A percentile compares a stretch with the other conserved stretches of the same genome.
Evolutionary conservation across 1,140 invertebrate genomes (phyloP).

Genomic region (Leptinotarsa undecemlineata): DNA sequence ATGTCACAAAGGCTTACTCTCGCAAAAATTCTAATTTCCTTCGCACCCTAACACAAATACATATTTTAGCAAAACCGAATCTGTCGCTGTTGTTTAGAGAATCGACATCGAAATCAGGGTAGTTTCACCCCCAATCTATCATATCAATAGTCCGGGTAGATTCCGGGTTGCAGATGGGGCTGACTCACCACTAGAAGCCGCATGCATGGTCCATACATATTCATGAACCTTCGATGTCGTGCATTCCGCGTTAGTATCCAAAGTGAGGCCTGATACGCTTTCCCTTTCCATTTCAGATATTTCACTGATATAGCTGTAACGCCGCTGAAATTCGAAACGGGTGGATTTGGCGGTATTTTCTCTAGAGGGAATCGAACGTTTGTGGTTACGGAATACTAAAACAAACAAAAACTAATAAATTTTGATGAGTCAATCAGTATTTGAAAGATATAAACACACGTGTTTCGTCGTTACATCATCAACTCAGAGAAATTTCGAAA

Average conservation of each 20-base stretch:
- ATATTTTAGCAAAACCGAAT: slow-evolving; percentile 23
- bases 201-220: slow-evolving; percentile 38
- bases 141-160: slow-evolving; percentile 39
- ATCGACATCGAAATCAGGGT: slow-evolving; percentile 35
- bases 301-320: slow-evolving; percentile 7
- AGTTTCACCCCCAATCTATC: slow-evolving; percentile 41
- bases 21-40: not conserved
- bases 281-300: slow-evolving; percentile 29
- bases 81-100: slow-evolving; percentile 25
- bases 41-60: slow-evolving; percentile 18
- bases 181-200: slow-evolving; percentile 36
- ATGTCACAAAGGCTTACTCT: not conserved
- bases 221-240: slow-evolving; percentile 36
- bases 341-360: not conserved
- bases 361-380: not conserved
- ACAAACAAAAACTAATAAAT: not conserved
- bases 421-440: too few relatives aligned
- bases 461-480: too few relatives aligned
- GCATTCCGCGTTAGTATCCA: slow-evolving; percentile 25
- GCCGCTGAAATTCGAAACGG: not conserved
- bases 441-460: too few relatives aligned
- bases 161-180: slow-evolving; percentile 37
- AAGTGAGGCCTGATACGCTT: slow-evolving; percentile 21
- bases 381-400: not conserved
- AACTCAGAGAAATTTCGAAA: too few relatives aligned